These are phyloP conservation scores for Reticulitermes lucifugus DNA, from an alignment of 2,888 invertebrate genomes.

Conservation along the genomic window DNA sequence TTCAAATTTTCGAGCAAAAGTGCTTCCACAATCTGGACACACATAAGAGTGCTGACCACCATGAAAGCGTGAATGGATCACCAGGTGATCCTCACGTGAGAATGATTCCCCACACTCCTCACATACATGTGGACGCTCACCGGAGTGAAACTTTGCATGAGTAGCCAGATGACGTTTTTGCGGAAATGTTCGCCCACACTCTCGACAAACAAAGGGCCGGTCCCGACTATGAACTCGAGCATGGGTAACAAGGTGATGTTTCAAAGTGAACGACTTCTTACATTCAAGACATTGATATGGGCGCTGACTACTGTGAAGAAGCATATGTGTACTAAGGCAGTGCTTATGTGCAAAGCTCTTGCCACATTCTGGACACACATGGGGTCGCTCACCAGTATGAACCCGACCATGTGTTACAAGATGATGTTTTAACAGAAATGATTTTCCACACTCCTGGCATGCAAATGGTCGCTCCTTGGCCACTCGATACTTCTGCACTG, in stretches of 20 bases:
- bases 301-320: constrained; percentile 83
- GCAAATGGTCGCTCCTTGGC: constrained; percentile 58
- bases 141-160: constrained; percentile 88
- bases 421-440: constrained; percentile 59
- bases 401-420: constrained; percentile 83
- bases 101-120: constrained; percentile 92
- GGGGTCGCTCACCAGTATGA: constrained; percentile 82
- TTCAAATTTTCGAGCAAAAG: constrained; percentile 88
- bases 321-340: constrained; percentile 83
- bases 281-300: constrained; percentile 88
- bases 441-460: constrained; percentile 59
- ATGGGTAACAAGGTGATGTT: constrained; percentile 86
- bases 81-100: constrained; percentile 89
- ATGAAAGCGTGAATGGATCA: constrained; percentile 92
- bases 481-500: constrained; percentile 45
- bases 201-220: constrained; percentile 82
- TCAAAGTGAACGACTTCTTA: constrained; percentile 87
- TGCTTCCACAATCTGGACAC: constrained; percentile 90
- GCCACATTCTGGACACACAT: constrained; percentile 82
- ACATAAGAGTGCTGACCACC: constrained; percentile 95
- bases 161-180: constrained; percentile 85
- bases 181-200: constrained; percentile 86
- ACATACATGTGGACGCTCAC: constrained; percentile 87
- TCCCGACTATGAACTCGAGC: constrained; percentile 83
- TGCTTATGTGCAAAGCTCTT: constrained; percentile 87